phyloP scores from a whole-genome alignment of 1,140 invertebrate species.

The Brachionus angularis region DNA sequence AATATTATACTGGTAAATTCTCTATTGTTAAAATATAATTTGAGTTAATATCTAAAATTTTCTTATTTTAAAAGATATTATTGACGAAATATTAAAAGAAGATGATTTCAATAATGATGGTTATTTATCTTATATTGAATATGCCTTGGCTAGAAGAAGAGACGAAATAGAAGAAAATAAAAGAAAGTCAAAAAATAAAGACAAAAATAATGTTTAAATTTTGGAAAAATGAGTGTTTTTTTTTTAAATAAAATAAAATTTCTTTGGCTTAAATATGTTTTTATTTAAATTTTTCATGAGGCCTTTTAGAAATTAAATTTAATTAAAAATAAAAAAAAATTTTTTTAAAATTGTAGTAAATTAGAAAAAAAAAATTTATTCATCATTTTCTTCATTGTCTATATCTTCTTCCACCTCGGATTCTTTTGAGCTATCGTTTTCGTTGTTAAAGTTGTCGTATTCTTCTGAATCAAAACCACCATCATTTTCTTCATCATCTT shows the following conservation, averaged over 20 bases:
- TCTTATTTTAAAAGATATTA: constrained; percentile 63
- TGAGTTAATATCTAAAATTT: background rate
- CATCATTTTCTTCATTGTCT: background rate
- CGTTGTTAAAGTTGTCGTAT: no score
- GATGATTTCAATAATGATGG: constrained; percentile 77
- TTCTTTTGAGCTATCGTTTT: no score
- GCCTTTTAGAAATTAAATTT: no score
- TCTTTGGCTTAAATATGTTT: background rate
- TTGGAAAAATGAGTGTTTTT: no score
- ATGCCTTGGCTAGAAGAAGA: constrained; percentile 62
- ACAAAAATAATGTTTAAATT: background rate
- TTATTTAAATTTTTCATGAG: no score
- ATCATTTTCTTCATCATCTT: background rate
- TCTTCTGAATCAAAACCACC: constrained; percentile 19
- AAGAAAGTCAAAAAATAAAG: constrained; percentile 43
- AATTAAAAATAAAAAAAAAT: no score
- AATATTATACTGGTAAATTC: constrained; percentile 40
- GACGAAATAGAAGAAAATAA: constrained; percentile 47
- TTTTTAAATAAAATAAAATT: background rate
- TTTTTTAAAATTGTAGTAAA: background rate
- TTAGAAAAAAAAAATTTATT: background rate
- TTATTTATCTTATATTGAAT: constrained; percentile 74
- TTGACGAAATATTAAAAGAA: constrained; percentile 71
- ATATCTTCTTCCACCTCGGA: no score
- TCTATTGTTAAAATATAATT: constrained; percentile 17